phyloP scores from a whole-genome alignment of 2,113 vertebrate species.

The Barbus barbus region DNA sequence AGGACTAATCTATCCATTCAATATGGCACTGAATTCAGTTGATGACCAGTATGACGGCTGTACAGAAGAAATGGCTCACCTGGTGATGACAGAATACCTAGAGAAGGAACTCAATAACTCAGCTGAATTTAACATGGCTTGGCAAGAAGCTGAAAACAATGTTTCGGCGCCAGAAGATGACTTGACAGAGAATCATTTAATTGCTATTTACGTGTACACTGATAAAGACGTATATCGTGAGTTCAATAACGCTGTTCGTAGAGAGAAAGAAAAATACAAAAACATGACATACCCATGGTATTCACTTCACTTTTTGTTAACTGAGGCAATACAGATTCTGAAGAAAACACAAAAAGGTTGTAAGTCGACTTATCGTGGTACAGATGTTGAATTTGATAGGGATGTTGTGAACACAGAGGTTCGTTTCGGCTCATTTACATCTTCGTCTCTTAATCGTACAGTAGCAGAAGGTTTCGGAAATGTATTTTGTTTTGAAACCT shows the following conservation, averaged over 20 bases:
- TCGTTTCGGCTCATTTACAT: neutral
- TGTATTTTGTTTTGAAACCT: neutral
- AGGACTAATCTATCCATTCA: neutral
- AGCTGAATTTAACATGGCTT: neutral
- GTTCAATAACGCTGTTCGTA: neutral
- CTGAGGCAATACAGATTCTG: neutral
- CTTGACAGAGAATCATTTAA: neutral
- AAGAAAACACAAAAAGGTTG: neutral
- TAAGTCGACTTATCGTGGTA: neutral
- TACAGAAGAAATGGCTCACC: neutral
- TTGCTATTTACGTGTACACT: neutral
- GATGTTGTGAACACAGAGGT: neutral
- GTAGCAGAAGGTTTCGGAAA: neutral
- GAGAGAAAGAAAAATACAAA: neutral
- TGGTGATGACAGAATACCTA: neutral
- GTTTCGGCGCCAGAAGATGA: neutral
- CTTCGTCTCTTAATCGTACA: neutral
- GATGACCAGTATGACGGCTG: neutral
- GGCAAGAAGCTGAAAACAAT: neutral
- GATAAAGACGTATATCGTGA: neutral
- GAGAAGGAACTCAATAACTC: neutral
- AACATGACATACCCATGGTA: neutral
- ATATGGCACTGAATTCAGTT: neutral
- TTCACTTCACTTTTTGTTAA: constrained; percentile 5
- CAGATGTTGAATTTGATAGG: neutral